Evolutionary conservation across 2,888 invertebrate genomes (phyloP), one percentile per base, ranked within the genome.

Genomic region (Timandra comae): DNA sequence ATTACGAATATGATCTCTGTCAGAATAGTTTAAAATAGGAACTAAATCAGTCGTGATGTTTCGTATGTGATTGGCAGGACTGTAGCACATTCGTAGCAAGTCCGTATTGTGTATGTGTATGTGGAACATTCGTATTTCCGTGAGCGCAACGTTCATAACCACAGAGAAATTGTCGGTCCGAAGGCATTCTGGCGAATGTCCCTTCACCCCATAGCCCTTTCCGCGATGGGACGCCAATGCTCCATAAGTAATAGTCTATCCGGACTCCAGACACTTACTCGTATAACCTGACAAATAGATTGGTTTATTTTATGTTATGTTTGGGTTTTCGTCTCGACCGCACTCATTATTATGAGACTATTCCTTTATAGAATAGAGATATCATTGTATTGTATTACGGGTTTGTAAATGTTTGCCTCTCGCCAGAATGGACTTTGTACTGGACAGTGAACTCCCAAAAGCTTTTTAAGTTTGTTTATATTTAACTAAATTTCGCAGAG

Each of bases 231-330:
- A 45, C 41, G 43, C 44, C 55, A 49, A 56, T 56, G 51, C 40
- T 46, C 51, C 50, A 59, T 59, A 56, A 60, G 52, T 61, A 61
- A 66, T 59, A 37, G 38, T 41, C 38, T 34, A 46, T 40, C 36
- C 41, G 40, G 37, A 53, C 56, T 53, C 54, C 56, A 53, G 50
- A 49, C 52, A 40, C 43, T 42, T 40, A 38, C 49, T 24, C 7
- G 24, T 10, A 11, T 10, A 41, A 36, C 38, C 48, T 49, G 36
- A 35, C 42, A 46, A 46, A 46, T 38, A 46, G 39, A 46, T 43
- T 42, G 38, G 23, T 38, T 42, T 42, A 43, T 46, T 49, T 48
- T 42, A 46, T 46, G 45, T 36, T 40, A 40, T 46, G 46, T 46
- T 49, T 49, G 46, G 48, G 48, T 43, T 49, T 39, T 16, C 36